phyloP scores from a whole-genome alignment of 2,113 vertebrate species.

The Leptosomus discolor region DNA sequence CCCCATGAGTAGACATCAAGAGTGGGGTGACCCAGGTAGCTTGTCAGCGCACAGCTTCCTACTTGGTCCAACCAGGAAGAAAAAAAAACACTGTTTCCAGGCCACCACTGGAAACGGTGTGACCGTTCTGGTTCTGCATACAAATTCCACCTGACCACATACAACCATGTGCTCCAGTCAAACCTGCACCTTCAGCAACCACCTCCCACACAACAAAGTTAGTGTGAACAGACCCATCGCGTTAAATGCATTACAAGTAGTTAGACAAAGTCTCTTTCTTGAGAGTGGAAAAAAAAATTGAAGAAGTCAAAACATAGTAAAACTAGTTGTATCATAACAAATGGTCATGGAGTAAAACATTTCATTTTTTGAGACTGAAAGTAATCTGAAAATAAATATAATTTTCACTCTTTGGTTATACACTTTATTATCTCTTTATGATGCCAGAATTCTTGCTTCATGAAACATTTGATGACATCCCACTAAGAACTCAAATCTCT shows the following conservation, averaged over 20 bases:
- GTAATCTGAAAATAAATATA: not conserved
- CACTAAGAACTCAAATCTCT: not conserved
- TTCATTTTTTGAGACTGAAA: not conserved
- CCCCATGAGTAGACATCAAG: fast-evolving
- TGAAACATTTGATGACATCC: not conserved
- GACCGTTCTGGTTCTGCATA: not conserved
- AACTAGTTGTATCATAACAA: not conserved
- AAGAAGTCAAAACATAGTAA: not conserved
- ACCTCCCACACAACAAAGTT: not conserved
- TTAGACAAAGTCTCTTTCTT: not conserved
- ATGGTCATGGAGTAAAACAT: not conserved
- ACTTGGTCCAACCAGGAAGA: not conserved
- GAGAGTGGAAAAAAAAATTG: not conserved
- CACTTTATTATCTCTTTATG: not conserved
- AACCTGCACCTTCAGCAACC: not conserved
- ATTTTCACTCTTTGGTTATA: not conserved
- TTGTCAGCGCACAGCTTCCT: not conserved
- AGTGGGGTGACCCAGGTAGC: not conserved
- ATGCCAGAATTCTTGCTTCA: not conserved
- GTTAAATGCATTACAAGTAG: not conserved
- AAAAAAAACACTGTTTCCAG: not conserved
- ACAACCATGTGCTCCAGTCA: not conserved
- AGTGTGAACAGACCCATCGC: not conserved
- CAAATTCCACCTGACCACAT: not conserved
- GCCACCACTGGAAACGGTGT: not conserved